These are phyloP conservation scores for Catharus bicknelli DNA, from an alignment of 2,113 vertebrate species.

Conservation along the genomic window DNA sequence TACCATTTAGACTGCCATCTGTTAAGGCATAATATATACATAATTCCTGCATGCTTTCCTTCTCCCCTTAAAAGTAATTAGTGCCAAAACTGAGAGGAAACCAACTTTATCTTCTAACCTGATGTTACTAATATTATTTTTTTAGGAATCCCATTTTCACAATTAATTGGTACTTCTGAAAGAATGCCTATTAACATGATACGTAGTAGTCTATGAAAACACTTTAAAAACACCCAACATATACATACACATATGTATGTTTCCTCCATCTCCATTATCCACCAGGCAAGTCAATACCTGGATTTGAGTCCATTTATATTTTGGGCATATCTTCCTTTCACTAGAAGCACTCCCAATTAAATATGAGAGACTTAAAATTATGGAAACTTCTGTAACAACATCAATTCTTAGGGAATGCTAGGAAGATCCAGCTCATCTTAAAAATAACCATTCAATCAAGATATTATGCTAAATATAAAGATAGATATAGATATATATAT, in stretches of 20 bases:
- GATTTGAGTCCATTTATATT: neutral
- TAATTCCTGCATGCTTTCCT: neutral
- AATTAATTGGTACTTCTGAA: neutral
- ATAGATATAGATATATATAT: neutral
- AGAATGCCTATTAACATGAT: neutral
- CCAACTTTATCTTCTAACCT: neutral
- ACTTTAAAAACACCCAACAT: neutral
- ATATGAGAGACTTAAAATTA: neutral
- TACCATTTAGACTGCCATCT: neutral
- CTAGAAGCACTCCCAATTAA: neutral
- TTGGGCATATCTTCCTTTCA: neutral
- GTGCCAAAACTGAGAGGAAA: neutral
- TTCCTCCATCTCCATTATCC: neutral
- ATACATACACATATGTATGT: neutral
- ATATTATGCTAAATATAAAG: neutral
- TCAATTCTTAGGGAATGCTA: neutral
- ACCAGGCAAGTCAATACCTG: neutral
- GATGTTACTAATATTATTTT: neutral
- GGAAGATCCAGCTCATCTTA: neutral
- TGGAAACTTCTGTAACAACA: neutral
- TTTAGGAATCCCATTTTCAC: neutral
- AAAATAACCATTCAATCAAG: neutral
- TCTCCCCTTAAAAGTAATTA: neutral
- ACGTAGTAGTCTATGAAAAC: neutral
- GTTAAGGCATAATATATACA: neutral